Percentiles rank a stretch among this genome's conserved stretches.
Evolutionary conservation across 2,888 invertebrate species (phyloP).

Genomic region (Drosophila niveifrons): DNA sequence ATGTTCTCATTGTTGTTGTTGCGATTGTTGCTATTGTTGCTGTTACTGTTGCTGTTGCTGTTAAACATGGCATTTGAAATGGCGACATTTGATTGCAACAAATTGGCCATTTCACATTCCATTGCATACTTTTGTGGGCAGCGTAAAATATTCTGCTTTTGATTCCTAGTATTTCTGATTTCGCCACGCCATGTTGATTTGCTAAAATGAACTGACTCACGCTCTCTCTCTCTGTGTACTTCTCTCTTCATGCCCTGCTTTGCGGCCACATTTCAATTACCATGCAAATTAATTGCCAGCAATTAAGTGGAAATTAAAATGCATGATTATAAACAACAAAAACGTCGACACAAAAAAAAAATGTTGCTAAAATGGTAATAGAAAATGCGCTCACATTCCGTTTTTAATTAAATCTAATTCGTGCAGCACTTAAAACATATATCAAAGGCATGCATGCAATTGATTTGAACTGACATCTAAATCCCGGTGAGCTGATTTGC

Average conservation of each 20-base stretch:
- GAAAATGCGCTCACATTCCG: neutral
- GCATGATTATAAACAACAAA: constrained; percentile 30
- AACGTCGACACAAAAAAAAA: neutral
- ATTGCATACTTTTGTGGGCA: constrained; percentile 52
- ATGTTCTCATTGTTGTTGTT: constrained; percentile 12
- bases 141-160: constrained; percentile 19
- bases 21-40: constrained; percentile 12
- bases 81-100: constrained; percentile 48
- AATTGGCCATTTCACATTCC: constrained; percentile 45
- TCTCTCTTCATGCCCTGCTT: neutral
- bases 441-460: constrained; percentile 15
- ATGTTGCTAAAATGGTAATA: neutral
- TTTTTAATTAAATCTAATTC: constrained; percentile 34
- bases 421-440: constrained; percentile 10
- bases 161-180: constrained; percentile 5
- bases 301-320: constrained; percentile 60
- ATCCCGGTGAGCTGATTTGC: neutral
- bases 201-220: constrained; percentile 13
- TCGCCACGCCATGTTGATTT: constrained; percentile 25
- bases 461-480: constrained; percentile 3
- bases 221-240: neutral
- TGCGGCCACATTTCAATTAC: constrained; percentile 54
- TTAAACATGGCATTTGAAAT: constrained; percentile 46
- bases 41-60: constrained; percentile 13
- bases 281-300: constrained; percentile 64